Conservation (phyloP, 2,797 vertebrate species). For the Aldrovandia affinis region DNA sequence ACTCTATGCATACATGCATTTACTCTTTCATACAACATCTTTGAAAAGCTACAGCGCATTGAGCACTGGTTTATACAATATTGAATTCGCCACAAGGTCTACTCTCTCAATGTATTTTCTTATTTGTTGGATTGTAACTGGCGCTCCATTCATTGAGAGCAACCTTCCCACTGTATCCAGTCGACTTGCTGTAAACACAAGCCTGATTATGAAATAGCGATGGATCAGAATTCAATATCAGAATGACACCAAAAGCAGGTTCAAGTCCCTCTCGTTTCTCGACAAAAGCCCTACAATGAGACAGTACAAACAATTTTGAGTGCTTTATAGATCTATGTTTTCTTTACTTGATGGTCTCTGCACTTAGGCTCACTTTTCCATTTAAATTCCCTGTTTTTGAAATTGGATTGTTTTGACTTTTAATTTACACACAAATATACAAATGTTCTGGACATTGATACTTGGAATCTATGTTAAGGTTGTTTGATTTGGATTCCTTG, state of each 20-base stretch:
- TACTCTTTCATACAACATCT: neutral
- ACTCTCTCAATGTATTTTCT: conserved; percentile 33
- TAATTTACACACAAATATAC: neutral
- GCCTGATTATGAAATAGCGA: neutral
- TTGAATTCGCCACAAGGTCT: conserved; percentile 51
- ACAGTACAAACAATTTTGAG: conserved; percentile 48
- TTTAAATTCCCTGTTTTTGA: neutral
- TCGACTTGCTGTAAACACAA: conserved; percentile 1
- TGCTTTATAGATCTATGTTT: neutral
- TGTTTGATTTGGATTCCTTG: neutral
- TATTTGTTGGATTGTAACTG: conserved; percentile 49
- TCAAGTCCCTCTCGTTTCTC: conserved; percentile 2
- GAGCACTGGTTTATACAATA: conserved; percentile 32
- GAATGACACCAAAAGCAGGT: neutral
- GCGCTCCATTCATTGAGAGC: conserved; percentile 47
- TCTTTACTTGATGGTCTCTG: neutral
- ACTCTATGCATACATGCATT: neutral
- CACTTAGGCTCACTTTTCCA: neutral
- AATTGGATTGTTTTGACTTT: no score
- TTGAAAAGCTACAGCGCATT: conserved; percentile 20
- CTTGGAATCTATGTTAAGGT: neutral
- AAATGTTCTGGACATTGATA: neutral
- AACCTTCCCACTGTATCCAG: conserved; percentile 41
- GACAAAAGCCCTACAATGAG: conserved; percentile 70
- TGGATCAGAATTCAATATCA: conserved; percentile 13